A percentile compares a stretch with the other conserved stretches of the same genome.
Evolutionary conservation across 2,797 vertebrate species (phyloP).

Genomic region (Vireo griseus): DNA sequence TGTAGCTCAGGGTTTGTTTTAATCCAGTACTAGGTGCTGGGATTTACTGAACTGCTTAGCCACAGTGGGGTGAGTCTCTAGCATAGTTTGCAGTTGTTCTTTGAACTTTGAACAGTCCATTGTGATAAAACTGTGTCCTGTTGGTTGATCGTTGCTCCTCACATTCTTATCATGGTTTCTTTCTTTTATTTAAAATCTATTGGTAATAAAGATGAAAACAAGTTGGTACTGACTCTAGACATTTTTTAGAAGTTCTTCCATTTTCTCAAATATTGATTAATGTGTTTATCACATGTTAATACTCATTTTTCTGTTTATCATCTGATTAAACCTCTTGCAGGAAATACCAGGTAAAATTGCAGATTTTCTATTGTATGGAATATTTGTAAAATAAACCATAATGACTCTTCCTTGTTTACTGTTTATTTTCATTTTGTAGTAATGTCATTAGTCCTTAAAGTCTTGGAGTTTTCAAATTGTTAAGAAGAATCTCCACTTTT

Average conservation of each 20-base stretch:
- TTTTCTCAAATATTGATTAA: background rate
- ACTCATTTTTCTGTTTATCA: background rate
- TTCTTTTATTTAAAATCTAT: background rate
- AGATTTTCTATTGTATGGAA: background rate
- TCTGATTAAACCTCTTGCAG: background rate
- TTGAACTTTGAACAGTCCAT: slow-evolving; percentile 29
- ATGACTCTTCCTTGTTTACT: background rate
- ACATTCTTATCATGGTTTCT: background rate
- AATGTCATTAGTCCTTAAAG: background rate
- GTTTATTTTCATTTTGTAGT: background rate
- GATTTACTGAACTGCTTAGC: background rate
- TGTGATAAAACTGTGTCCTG: background rate
- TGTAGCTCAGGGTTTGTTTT: background rate
- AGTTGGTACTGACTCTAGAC: background rate
- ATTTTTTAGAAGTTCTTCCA: background rate
- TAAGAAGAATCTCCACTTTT: background rate
- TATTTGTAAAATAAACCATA: background rate
- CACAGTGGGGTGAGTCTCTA: background rate
- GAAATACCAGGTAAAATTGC: background rate
- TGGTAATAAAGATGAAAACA: background rate
- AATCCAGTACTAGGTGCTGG: background rate
- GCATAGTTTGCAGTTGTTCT: background rate
- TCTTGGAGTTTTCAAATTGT: background rate
- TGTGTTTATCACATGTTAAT: background rate
- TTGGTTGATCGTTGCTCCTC: background rate